Evolutionary conservation across 2,113 vertebrate species (phyloP).

Genomic region (Crotalus tigris): DNA sequence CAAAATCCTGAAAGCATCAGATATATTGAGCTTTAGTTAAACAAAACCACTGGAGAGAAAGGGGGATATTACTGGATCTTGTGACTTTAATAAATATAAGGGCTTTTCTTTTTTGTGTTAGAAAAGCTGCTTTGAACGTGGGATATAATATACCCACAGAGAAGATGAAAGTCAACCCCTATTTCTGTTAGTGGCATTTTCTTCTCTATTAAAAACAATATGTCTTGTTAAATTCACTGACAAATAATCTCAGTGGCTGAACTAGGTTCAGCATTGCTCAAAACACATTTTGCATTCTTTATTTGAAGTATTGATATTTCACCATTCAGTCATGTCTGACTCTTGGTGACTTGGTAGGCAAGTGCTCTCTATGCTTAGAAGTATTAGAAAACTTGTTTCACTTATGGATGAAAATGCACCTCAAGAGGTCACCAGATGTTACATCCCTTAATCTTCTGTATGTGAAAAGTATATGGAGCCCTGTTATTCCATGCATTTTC

Average conservation of each 20-base stretch:
- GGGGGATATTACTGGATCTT: neutral
- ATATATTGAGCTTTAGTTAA: conserved; percentile 7
- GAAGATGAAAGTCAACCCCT: neutral
- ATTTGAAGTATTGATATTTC: fast-evolving
- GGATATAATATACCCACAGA: neutral
- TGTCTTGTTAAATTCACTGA: neutral
- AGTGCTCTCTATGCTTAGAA: neutral
- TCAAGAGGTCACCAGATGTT: neutral
- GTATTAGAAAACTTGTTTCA: neutral
- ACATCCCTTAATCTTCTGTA: neutral
- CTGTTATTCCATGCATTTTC: neutral
- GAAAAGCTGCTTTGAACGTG: neutral
- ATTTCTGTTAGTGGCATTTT: neutral
- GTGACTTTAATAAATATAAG: neutral
- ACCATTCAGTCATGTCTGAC: neutral
- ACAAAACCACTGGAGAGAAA: neutral
- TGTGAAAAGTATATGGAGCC: neutral
- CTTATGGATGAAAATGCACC: neutral
- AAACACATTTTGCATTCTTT: neutral
- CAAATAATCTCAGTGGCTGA: neutral
- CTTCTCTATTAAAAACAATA: neutral
- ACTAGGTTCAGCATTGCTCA: neutral
- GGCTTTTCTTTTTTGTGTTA: neutral
- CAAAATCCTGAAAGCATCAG: conserved; percentile 14
- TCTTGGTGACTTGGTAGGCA: neutral